Conservation (phyloP, 2,113 vertebrate species). For the Onychostruthus taczanowskii region DNA sequence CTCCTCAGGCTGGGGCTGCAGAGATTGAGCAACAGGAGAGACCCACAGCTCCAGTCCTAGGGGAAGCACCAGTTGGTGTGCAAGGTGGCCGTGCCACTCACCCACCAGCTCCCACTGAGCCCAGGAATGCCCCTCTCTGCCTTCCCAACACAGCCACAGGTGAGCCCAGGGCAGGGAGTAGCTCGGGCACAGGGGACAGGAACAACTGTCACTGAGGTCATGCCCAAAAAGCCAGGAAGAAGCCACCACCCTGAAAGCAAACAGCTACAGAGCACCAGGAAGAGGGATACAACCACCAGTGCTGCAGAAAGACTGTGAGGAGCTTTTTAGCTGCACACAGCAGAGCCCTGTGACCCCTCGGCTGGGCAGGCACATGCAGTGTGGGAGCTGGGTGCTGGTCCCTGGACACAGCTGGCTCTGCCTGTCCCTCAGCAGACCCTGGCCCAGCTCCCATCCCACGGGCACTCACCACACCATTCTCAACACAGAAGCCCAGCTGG, state of each 20-base stretch:
- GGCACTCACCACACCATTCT: constrained; percentile 89
- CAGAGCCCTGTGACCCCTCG: neutral
- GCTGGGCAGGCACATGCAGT: neutral
- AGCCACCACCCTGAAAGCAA: neutral
- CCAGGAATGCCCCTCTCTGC: neutral
- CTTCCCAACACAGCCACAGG: neutral
- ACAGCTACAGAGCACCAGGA: neutral
- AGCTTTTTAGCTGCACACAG: neutral
- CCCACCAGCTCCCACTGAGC: neutral
- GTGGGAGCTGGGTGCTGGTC: rapidly evolving
- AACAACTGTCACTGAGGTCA: neutral
- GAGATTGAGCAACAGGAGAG: neutral
- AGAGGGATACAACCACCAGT: rapidly evolving
- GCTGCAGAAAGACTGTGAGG: neutral
- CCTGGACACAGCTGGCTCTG: neutral
- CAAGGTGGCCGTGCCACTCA: rapidly evolving
- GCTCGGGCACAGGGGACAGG: neutral
- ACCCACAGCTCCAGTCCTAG: rapidly evolving
- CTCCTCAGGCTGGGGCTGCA: neutral
- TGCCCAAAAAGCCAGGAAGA: neutral
- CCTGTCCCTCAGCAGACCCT: neutral
- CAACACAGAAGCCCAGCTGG: constrained; percentile 95
- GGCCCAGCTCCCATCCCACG: rapidly evolving
- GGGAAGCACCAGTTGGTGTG: rapidly evolving
- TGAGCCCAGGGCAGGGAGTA: neutral